Evolutionary conservation across 2,888 invertebrate genomes (phyloP), one percentile per base, ranked within the genome.

Genomic region (Pantelozetes paolii): DNA sequence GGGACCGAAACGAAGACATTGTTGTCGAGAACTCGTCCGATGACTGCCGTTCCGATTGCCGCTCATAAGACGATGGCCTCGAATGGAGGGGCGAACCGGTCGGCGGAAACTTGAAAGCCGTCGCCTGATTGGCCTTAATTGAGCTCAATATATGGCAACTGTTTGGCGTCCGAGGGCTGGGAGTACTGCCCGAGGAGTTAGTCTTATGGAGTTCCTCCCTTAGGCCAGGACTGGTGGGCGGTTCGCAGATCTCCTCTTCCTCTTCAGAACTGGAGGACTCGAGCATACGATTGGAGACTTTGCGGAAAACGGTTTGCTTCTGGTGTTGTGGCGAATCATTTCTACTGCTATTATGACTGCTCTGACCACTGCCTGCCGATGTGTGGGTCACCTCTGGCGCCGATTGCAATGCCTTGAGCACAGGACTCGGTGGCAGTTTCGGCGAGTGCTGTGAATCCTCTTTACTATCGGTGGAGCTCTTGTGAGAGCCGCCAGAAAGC

Each of bases 231-330:
- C 45, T 42, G 6, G 30, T 1, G 5, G 69, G 69, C 20, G 69
- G 42, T 18, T 69, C 45, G 3, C 26, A 8, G 9, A n/a, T 57
- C 26, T 74, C 71, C 6, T 72, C 71, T 18, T 75, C 75, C 9
- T 74, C 74, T 40, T 75, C 75, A 20, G 75, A 75, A 64, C 71
- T 71, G 15, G 71, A 74, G 18, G 74, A 75, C 23, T 74, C 74
- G 15, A 71, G 70, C 70, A 71, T 48, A 20, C 62, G 30, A 69
- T 71, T 70, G 57, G 71, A 70, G 1, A 74, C 70, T 45, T 74
- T 74, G 32, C 62, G 20, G 28, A 40, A 57, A 28, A 71, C 71
- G 5, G 59, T 71, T 18, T 57, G 40, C 36, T 32, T 71, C 26
- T 57, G 50, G 20, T 57, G 71, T 26, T 28, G 40, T n/a, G 70